Percentiles rank a stretch among this genome's conserved stretches.
Conservation (phyloP, 2,113 vertebrate genomes). For the Psittacula cyanocephala region DNA sequence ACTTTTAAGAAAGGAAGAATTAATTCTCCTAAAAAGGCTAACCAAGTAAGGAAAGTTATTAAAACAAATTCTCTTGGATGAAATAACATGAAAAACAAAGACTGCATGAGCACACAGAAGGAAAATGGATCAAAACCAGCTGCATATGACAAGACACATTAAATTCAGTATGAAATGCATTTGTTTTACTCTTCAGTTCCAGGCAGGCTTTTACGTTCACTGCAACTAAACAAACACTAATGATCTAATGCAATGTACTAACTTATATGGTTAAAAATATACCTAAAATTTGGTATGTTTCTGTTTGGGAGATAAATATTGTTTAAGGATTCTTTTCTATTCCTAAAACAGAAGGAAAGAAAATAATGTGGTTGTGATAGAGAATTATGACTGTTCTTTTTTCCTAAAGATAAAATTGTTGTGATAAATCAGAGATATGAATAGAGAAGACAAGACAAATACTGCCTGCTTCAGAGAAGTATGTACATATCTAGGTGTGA, state of each 20-base stretch:
- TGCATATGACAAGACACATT: neutral
- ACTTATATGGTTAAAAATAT: neutral
- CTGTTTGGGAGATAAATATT: neutral
- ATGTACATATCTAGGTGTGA: neutral
- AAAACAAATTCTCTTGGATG: neutral
- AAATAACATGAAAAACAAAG: neutral
- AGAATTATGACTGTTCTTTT: neutral
- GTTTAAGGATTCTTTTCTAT: neutral
- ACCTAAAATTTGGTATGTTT: neutral
- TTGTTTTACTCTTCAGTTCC: neutral
- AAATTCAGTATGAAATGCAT: neutral
- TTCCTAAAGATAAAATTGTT: neutral
- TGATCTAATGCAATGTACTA: neutral
- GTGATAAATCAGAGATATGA: neutral
- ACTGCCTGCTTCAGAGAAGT: neutral
- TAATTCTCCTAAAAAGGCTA: neutral
- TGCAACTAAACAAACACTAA: neutral
- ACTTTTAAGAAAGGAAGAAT: neutral
- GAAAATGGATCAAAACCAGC: neutral
- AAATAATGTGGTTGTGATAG: rapidly evolving
- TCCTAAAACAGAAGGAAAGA: neutral
- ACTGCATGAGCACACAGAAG: neutral
- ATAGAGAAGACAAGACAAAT: neutral
- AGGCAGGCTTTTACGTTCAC: neutral
- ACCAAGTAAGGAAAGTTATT: neutral